Conservation (phyloP, 2,113 vertebrate genomes). For the Corydoras maculifer region DNA sequence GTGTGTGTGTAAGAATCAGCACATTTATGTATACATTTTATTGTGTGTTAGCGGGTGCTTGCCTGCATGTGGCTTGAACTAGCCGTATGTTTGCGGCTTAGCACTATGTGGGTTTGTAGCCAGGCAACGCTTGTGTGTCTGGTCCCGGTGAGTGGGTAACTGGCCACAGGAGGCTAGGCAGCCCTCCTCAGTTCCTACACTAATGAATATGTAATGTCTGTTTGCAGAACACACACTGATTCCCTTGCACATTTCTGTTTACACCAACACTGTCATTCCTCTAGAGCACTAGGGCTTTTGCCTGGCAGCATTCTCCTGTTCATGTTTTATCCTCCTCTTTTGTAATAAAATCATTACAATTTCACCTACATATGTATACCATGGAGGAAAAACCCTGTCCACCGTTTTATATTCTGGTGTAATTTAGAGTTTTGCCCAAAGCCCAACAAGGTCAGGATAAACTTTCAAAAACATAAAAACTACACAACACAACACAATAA, state of each 20-base stretch:
- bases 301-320: constrained; percentile 20
- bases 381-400: too few relatives aligned
- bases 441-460: background rate
- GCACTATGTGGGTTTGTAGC: constrained; percentile 42
- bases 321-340: background rate
- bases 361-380: too few relatives aligned
- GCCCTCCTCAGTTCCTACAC: constrained; percentile 49
- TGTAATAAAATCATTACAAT: too few relatives aligned
- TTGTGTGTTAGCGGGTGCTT: constrained; percentile 27
- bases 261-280: constrained; percentile 40
- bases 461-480: background rate
- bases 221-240: constrained; percentile 49
- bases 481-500: background rate
- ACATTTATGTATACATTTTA: constrained; percentile 21
- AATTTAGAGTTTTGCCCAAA: too few relatives aligned
- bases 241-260: constrained; percentile 42
- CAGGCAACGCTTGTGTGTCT: constrained; percentile 45
- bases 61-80: constrained; percentile 23
- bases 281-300: constrained; percentile 11
- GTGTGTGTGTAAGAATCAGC: constrained; percentile 11
- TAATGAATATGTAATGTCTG: constrained; percentile 54
- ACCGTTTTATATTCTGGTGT: too few relatives aligned
- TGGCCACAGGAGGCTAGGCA: constrained; percentile 53
- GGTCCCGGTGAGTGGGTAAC: constrained; percentile 47
- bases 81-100: constrained; percentile 29